Conservation (phyloP, 1,140 invertebrate genomes). For the Drosophila truncata region DNA sequence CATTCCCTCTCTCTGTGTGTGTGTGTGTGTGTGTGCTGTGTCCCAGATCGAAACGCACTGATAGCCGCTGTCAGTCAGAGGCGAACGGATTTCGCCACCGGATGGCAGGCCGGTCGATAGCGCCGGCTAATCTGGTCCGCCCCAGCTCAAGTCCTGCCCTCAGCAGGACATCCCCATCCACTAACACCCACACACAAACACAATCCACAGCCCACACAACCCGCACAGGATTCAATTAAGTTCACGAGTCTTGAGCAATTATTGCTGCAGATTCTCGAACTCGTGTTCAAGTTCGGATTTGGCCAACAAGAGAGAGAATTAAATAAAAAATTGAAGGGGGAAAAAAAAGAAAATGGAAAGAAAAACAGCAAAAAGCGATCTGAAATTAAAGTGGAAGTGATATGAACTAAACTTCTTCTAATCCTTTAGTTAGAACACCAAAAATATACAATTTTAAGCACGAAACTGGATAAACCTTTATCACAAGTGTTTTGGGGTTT, state of each 20-base stretch:
- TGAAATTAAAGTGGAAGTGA: constrained; percentile 3
- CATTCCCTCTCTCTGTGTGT: background rate
- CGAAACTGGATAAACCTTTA: background rate
- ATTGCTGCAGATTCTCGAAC: constrained; percentile 39
- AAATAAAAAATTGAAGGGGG: background rate
- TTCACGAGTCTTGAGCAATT: constrained; percentile 54
- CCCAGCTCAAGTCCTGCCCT: constrained; percentile 16
- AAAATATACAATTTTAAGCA: background rate
- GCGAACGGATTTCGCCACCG: constrained; percentile 56
- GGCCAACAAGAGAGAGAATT: constrained; percentile 23
- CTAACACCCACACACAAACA: background rate
- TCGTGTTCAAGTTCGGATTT: constrained; percentile 15
- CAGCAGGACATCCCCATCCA: background rate
- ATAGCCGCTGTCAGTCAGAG: constrained; percentile 78
- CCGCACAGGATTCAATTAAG: constrained; percentile 52
- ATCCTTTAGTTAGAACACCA: no score
- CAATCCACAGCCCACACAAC: background rate
- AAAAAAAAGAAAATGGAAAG: background rate
- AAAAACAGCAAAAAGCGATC: background rate
- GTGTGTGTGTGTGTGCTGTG: constrained; percentile 12
- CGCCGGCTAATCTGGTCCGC: constrained; percentile 42
- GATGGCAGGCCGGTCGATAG: constrained; percentile 52
- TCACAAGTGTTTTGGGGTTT: background rate
- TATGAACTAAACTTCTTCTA: background rate
- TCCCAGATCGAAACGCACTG: constrained; percentile 76